These are phyloP conservation scores for Cochlearius cochlearius DNA, from an alignment of 2,113 vertebrate species.

Conservation along the genomic window DNA sequence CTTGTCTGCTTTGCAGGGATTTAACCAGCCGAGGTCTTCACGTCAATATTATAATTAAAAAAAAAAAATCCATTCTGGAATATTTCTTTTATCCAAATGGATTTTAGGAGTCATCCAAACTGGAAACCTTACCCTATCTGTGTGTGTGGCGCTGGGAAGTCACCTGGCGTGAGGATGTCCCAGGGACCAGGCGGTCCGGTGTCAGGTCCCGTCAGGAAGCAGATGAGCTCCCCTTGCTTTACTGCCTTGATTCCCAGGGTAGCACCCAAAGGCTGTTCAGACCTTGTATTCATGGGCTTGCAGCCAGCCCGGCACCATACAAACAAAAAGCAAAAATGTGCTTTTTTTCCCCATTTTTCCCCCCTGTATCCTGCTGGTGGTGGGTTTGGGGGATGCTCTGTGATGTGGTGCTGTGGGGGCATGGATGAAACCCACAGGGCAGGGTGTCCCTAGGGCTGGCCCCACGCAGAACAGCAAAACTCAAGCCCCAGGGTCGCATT, in stretches of 20 bases:
- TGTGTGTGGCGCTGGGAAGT: not conserved
- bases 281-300: not conserved
- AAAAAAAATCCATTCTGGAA: not conserved
- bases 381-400: not conserved
- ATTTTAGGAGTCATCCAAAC: not conserved
- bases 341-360: accelerated
- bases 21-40: not conserved
- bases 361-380: accelerated
- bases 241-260: not conserved
- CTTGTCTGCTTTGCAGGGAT: not conserved
- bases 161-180: not conserved
- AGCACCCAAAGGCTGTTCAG: not conserved
- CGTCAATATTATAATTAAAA: not conserved
- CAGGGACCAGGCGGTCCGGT: accelerated
- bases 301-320: not conserved
- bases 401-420: not conserved
- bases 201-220: not conserved
- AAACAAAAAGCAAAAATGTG: not conserved
- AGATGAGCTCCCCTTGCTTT: not conserved
- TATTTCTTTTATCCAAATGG: not conserved
- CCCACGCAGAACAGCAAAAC: not conserved
- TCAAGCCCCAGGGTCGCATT: not conserved
- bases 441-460: not conserved
- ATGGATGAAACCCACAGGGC: not conserved
- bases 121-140: not conserved